These are phyloP conservation scores for Toxotes jaculatrix DNA, from an alignment of 2,113 vertebrate species.

Conservation along the genomic window DNA sequence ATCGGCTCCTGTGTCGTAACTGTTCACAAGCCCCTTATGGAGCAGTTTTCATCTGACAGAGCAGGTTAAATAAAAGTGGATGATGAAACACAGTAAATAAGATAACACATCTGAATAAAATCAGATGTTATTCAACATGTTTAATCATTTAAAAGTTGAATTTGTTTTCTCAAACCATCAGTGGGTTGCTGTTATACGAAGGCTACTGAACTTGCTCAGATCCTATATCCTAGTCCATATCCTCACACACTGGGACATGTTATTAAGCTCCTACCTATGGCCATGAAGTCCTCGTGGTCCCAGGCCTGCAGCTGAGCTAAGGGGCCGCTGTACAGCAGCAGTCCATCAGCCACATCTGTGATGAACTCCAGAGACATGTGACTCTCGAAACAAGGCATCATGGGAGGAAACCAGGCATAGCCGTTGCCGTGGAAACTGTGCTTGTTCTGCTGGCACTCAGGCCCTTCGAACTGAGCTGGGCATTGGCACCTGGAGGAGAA, in stretches of 20 bases:
- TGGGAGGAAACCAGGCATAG: slow-evolving; percentile 92
- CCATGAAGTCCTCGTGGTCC: slow-evolving; percentile 90
- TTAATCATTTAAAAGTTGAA: no score
- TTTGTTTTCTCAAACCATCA: no score
- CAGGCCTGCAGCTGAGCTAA: slow-evolving; percentile 86
- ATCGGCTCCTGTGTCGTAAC: no score
- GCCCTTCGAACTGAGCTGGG: slow-evolving; percentile 88
- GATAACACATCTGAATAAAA: no score
- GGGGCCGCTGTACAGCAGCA: slow-evolving; percentile 90
- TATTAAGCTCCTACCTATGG: slow-evolving; percentile 85
- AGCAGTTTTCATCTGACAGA: no score
- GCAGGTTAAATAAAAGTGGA: no score
- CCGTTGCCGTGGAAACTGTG: slow-evolving; percentile 92
- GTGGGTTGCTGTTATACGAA: no score
- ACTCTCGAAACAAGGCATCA: slow-evolving; percentile 90
- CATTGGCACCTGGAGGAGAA: slow-evolving; percentile 88
- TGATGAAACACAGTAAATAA: no score
- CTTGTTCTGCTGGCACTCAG: slow-evolving; percentile 92
- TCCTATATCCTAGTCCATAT: no score
- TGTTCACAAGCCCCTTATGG: no score
- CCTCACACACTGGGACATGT: not conserved
- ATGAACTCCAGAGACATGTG: slow-evolving; percentile 91
- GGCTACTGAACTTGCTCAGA: no score
- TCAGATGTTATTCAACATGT: no score
- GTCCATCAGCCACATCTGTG: slow-evolving; percentile 88